These are phyloP conservation scores for Eubasilissa regina DNA, from an alignment of 1,140 invertebrate species.

Conservation along the genomic window DNA sequence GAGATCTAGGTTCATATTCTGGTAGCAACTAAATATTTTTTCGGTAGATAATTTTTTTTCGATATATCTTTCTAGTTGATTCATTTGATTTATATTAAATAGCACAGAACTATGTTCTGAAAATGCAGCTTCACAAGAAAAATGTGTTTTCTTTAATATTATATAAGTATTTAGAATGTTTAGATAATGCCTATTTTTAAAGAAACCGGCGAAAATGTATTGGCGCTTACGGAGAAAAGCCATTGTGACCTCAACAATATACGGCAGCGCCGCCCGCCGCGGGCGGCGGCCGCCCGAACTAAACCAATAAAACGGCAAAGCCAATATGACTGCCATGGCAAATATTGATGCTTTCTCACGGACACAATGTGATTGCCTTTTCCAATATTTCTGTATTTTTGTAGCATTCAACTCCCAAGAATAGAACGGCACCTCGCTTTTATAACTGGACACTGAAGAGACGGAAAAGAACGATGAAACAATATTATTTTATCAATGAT, in stretches of 20 bases:
- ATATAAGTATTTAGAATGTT: too few relatives aligned
- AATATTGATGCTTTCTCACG: constrained; percentile 59
- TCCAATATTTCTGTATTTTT: constrained; percentile 50
- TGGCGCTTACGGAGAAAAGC: constrained; percentile 32
- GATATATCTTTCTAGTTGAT: too few relatives aligned
- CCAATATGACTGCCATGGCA: constrained; percentile 57
- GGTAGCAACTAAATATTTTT: too few relatives aligned
- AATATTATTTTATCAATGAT: too few relatives aligned
- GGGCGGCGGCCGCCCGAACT: constrained; percentile 36
- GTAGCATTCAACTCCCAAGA: constrained; percentile 48
- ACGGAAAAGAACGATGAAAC: neutral
- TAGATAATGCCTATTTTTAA: too few relatives aligned
- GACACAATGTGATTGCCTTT: constrained; percentile 54
- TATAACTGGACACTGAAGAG: constrained; percentile 22
- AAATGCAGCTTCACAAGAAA: too few relatives aligned
- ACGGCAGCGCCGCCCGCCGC: constrained; percentile 38
- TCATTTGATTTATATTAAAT: too few relatives aligned
- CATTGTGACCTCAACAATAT: constrained; percentile 57
- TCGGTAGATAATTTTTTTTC: too few relatives aligned
- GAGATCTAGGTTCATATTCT: too few relatives aligned
- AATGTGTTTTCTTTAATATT: too few relatives aligned
- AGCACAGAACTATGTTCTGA: too few relatives aligned
- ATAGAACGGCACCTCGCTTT: constrained; percentile 14
- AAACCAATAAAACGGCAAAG: constrained; percentile 50
- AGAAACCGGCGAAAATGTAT: constrained; percentile 4